Evolutionary conservation across 2,888 invertebrate species (phyloP), one percentile per base, ranked within the genome.

Genomic region (Mesorhabditis belari): DNA sequence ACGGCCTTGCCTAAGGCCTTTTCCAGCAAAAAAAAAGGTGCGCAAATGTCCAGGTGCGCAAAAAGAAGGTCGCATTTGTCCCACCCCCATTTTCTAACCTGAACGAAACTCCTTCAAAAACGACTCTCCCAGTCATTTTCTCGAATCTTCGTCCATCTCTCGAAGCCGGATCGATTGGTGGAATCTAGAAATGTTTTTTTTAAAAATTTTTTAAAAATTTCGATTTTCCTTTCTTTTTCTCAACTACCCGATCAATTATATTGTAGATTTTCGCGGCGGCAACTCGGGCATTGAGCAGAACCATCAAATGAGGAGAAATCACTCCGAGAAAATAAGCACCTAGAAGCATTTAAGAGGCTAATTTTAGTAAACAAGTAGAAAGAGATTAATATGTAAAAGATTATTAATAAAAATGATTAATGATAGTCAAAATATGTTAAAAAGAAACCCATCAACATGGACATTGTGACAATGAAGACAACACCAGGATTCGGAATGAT

Each of bases 201-300:
- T n/a, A n/a, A n/a, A n/a, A n/a, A n/a, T n/a, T n/a, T n/a, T n/a
- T n/a, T n/a, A n/a, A n/a, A n/a, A n/a, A n/a, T n/a, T n/a, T n/a
- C n/a, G n/a, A n/a, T n/a, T n/a, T n/a, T n/a, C n/a, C n/a, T n/a
- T n/a, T n/a, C n/a, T n/a, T n/a, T n/a, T n/a, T n/a, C n/a, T n/a
- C n/a, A n/a, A n/a, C 5, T 57, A 75, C 75, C 35, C 75, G 51
- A 52, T 76, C 75, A 50, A 77, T 77, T 21, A 65, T 70, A 55
- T 67, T 57, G 64, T 76, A 77, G 50, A 77, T 72, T 29, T 69
- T 63, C 9, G 75, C 76, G 2, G 77, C 77, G 3, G 77, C 72
- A 9, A 77, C 77, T 24, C 77, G 62, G 3, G 76, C 74, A 58
- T 77, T 77, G 29, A 77, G 55, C 27, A 77, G 63, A 49, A 73